A percentile compares a stretch with the other conserved stretches of the same genome.
phyloP scores from a whole-genome alignment of 2,113 vertebrate genomes.

The Asarcornis scutulata region DNA sequence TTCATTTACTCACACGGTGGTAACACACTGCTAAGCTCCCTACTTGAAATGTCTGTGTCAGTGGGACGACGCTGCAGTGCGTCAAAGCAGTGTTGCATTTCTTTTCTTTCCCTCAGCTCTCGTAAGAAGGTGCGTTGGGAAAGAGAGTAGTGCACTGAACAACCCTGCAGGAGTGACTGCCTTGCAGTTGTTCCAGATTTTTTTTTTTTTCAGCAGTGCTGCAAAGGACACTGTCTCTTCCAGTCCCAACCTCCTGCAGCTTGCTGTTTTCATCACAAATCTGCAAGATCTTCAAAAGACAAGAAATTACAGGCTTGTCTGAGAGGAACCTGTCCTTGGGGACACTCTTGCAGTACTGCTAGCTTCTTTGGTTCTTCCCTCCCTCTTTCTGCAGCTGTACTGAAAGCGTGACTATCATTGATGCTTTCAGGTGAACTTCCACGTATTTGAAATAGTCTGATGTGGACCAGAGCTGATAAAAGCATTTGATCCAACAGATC shows the following conservation, averaged over 20 bases:
- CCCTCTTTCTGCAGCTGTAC: fast-evolving
- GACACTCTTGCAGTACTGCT: fast-evolving
- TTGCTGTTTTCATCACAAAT: background rate
- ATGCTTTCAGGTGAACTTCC: background rate
- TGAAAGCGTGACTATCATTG: background rate
- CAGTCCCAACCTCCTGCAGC: background rate
- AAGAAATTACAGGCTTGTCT: background rate
- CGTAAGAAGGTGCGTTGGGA: fast-evolving
- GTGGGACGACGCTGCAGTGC: background rate
- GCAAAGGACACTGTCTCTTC: background rate
- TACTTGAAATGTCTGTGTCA: background rate
- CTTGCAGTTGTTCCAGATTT: background rate
- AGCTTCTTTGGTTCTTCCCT: background rate
- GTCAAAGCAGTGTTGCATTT: background rate
- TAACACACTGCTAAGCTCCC: background rate
- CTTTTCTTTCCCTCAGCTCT: background rate
- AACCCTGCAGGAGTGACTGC: background rate
- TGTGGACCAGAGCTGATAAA: background rate
- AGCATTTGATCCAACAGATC: background rate
- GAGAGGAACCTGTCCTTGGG: background rate
- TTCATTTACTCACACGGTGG: background rate
- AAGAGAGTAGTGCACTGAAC: background rate
- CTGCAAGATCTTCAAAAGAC: background rate
- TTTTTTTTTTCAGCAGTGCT: background rate
- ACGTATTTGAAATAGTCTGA: fast-evolving